Evolutionary conservation across 2,888 invertebrate genomes (phyloP).

Genomic region (Cetonia aurata): DNA sequence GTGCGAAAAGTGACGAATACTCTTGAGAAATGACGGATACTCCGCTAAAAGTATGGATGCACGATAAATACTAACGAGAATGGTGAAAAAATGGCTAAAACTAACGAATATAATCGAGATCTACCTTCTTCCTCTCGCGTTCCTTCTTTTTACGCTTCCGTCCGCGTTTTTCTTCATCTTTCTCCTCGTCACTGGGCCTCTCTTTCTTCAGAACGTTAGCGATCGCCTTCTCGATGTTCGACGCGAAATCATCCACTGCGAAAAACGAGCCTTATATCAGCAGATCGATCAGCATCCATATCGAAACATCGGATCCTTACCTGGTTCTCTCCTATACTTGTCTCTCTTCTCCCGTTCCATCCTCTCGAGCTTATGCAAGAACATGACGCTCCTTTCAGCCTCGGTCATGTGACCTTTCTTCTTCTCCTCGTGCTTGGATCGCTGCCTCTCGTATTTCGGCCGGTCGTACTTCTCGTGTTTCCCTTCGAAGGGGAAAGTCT

Average conservation of each 20-base stretch:
- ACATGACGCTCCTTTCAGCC: constrained; percentile 65
- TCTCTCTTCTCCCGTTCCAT: constrained; percentile 64
- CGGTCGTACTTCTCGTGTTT: constrained; percentile 48
- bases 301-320: constrained; percentile 7
- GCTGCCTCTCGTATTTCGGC: constrained; percentile 44
- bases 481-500: constrained; percentile 7
- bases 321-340: constrained; percentile 60
- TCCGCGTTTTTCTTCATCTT: constrained; percentile 69
- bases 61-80: too few species aligned
- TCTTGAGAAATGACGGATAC: too few species aligned
- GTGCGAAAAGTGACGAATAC: too few species aligned
- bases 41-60: too few species aligned
- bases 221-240: constrained; percentile 83
- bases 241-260: constrained; percentile 79
- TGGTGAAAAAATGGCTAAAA: too few species aligned
- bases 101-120: not conserved
- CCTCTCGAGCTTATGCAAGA: constrained; percentile 63
- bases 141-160: constrained; percentile 73
- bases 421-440: constrained; percentile 57
- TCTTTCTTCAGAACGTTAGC: constrained; percentile 81
- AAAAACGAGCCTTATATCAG: constrained; percentile 24
- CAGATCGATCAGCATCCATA: constrained; percentile 22
- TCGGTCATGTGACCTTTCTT: constrained; percentile 63
- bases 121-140: constrained; percentile 66
- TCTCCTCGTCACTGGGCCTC: constrained; percentile 65